Conservation (phyloP, 1,140 invertebrate genomes). For the Platyscapa corneri region DNA sequence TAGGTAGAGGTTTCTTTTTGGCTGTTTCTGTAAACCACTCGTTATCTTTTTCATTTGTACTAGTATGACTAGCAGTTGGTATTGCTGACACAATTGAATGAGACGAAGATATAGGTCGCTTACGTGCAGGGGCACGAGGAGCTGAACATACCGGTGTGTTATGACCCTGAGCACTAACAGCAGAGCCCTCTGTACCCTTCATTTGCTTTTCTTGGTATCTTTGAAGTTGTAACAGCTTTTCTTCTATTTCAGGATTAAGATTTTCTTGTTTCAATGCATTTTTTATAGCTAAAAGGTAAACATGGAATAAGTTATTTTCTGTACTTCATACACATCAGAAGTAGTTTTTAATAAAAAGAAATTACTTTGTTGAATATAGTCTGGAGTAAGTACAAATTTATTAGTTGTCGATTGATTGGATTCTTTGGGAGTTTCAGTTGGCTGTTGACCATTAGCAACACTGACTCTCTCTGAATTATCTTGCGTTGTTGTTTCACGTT, state of each 20-base stretch:
- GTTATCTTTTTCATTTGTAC: constrained; percentile 61
- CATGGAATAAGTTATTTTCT: not conserved
- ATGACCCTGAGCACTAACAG: constrained; percentile 63
- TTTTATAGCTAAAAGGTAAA: constrained; percentile 81
- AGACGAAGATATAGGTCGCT: constrained; percentile 63
- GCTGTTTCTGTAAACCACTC: constrained; percentile 77
- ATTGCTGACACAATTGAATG: constrained; percentile 54
- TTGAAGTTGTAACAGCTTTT: constrained; percentile 91
- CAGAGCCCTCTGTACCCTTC: constrained; percentile 74
- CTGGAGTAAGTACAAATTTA: constrained; percentile 89
- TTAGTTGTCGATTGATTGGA: constrained; percentile 71
- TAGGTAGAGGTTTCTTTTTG: constrained; percentile 68
- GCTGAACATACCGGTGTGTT: constrained; percentile 59
- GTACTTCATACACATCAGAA: too few species aligned
- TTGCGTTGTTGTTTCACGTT: constrained; percentile 56
- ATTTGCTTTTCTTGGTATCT: constrained; percentile 89
- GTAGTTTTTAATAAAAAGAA: constrained; percentile 56
- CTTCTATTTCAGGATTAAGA: constrained; percentile 93
- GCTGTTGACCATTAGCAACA: constrained; percentile 72
- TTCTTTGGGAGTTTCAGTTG: constrained; percentile 66
- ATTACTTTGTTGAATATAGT: constrained; percentile 92
- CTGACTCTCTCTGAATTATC: constrained; percentile 66
- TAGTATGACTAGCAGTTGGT: constrained; percentile 60
- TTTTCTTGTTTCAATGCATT: constrained; percentile 90
- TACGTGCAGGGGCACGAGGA: constrained; percentile 65